Percentiles rank a stretch among this genome's conserved stretches.
Conservation (phyloP, 2,797 vertebrate species). For the Onychomys arenicola region DNA sequence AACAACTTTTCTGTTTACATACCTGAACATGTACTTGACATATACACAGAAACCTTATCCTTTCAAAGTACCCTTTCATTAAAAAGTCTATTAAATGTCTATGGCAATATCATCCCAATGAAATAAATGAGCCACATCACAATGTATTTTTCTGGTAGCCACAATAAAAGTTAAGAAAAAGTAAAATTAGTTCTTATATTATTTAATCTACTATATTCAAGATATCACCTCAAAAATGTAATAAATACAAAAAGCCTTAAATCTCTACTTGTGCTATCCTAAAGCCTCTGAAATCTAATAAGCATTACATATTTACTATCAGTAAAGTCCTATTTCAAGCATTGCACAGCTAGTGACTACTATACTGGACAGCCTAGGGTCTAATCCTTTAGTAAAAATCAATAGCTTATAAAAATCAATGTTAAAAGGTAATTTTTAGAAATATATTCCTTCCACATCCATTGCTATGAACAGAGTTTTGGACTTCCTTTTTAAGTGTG, state of each 20-base stretch:
- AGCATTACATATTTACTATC: not conserved
- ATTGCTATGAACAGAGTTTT: not conserved
- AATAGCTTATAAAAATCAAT: not conserved
- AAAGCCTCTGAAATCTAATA: not conserved
- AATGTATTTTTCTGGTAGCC: not conserved
- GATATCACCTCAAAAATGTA: constrained; percentile 32
- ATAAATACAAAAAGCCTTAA: not conserved
- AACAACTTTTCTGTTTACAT: not conserved
- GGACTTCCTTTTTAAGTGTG: constrained; percentile 5
- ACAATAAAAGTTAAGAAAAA: constrained; percentile 17
- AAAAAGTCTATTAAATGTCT: not conserved
- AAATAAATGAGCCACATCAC: not conserved
- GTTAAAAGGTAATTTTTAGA: constrained; percentile 47
- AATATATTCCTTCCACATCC: not conserved
- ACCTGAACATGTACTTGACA: not conserved
- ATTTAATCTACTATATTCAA: constrained; percentile 1
- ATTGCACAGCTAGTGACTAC: not conserved
- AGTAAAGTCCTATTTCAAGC: not conserved
- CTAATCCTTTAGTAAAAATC: constrained; percentile 25
- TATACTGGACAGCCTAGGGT: not conserved
- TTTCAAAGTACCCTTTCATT: constrained; percentile 10
- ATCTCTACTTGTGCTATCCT: constrained; percentile 1
- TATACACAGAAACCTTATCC: not conserved
- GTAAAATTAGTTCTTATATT: constrained; percentile 14
- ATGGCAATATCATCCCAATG: not conserved